Evolutionary conservation across 2,888 invertebrate species (phyloP), one percentile per base, ranked within the genome.

Genomic region (Eristalis tenax): DNA sequence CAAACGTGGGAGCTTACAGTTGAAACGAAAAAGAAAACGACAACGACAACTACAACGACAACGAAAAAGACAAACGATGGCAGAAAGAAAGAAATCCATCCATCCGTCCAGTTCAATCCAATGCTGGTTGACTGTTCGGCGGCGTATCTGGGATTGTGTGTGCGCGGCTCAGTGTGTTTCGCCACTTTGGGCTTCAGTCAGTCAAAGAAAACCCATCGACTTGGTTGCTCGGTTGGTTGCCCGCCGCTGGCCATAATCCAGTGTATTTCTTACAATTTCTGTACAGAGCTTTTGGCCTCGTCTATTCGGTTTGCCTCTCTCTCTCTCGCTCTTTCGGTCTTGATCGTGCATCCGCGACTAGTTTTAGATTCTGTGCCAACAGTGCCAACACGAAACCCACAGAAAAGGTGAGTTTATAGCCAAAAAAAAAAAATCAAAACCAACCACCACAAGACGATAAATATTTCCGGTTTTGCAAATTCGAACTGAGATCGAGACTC

Each of bases 141-240:
- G 50, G 4, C 2, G n/a, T 18, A 18, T 50, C 50, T 50, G 18
- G n/a, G 18, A 38, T 38, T 18, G 50, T 50, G 18, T 50, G 43
- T 43, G 43, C 43, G 8, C 50, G 50, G 50, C 50, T 68, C 64
- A 73, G 68, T 50, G 73, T 61, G 73, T 61, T 79, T 83, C 69
- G 70, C 59, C 73, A 80, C 59, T 26, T 68, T 79, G 18, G 32
- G 66, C 68, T 75, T 73, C 32, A 83, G 83, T 83, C 71, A 80
- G 75, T 83, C 43, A 76, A 87, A 87, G 87, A 83, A 83, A 83
- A 80, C 71, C 87, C 75, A 83, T 69, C 83, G 73, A 83, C 79
- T 80, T 87, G 87, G 78, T 79, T 65, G 63, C 57, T 56, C 43
- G 40, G 26, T 50, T 57, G 32, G 32, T 32, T 32, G 32, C 32